A percentile compares a stretch with the other conserved stretches of the same genome.
Evolutionary conservation across 1,140 invertebrate species (phyloP).

Genomic region (Cyphomyrmex costatus): DNA sequence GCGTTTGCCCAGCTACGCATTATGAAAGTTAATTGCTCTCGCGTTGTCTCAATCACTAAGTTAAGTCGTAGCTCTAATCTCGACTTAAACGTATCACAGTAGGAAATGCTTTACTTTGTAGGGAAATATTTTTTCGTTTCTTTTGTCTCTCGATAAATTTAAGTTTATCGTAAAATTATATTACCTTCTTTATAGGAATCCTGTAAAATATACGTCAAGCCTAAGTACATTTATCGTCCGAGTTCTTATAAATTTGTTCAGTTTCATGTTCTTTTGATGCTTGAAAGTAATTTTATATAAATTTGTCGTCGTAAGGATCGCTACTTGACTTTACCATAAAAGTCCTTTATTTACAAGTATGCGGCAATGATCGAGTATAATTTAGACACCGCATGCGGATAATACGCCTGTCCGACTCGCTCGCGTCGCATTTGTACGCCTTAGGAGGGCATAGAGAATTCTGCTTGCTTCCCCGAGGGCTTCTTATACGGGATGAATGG

Average conservation of each 20-base stretch:
- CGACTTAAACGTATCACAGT: not conserved
- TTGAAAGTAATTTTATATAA: not conserved
- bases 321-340: not conserved
- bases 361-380: not conserved
- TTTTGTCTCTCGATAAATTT: not conserved
- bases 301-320: not conserved
- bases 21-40: conserved; percentile 25
- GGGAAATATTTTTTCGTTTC: not conserved
- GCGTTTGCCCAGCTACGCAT: conserved; percentile 2
- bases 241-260: not conserved
- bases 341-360: not conserved
- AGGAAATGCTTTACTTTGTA: not conserved
- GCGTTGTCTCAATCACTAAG: not conserved
- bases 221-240: not conserved
- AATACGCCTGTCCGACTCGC: conserved; percentile 23
- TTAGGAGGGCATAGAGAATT: conserved; percentile 21
- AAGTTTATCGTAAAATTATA: not conserved
- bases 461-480: conserved; percentile 13
- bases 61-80: not conserved
- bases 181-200: not conserved
- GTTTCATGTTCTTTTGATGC: not conserved
- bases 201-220: not conserved
- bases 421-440: conserved; percentile 22
- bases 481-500: conserved; percentile 53
- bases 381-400: conserved; percentile 21